phyloP scores from a whole-genome alignment of 2,113 vertebrate genomes.

The human (Homo sapiens) region GRCh38 chr2:190883501-190884000 shows the following conservation, averaged over 20 bases:
- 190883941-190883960: background rate
- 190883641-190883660: background rate
- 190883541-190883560: background rate
- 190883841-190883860: background rate
- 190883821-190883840: background rate
- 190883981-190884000: background rate
- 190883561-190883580: conserved; percentile 7
- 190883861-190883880: conserved; percentile 23
- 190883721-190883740: background rate
- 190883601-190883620: conserved; percentile 11
- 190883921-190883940: background rate
- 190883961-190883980: background rate
- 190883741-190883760: conserved; percentile 24
- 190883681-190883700: conserved; percentile 24
- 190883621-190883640: conserved; percentile 33
- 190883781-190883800: conserved; percentile 32
- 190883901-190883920: background rate
- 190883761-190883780: conserved; percentile 28
- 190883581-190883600: conserved; percentile 18
- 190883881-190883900: background rate
- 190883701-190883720: background rate
- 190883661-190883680: conserved; percentile 18
- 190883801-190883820: background rate
- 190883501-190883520: conserved; percentile 21
- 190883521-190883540: conserved; percentile 7